Percentiles rank a stretch among this genome's conserved stretches.
These are phyloP conservation scores for Cecropterus lyciades DNA, from an alignment of 1,140 invertebrate genomes.

Conservation along the genomic window DNA sequence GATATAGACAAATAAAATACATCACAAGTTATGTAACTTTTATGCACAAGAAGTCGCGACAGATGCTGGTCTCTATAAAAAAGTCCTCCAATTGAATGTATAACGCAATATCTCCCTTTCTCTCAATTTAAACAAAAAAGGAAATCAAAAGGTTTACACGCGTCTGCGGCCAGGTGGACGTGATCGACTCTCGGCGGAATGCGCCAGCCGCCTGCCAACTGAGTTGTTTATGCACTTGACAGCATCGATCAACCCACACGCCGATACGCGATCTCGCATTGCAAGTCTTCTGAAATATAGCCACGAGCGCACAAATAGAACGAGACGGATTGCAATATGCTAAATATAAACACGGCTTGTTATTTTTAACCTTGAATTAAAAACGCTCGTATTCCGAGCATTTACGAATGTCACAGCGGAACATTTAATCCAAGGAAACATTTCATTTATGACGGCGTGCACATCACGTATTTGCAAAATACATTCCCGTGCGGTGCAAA, in stretches of 20 bases:
- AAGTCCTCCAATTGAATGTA: too few species aligned
- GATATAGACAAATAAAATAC: too few species aligned
- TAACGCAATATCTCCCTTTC: neutral
- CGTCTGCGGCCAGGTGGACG: slow-evolving; percentile 66
- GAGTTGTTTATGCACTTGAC: slow-evolving; percentile 60
- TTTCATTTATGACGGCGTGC: slow-evolving; percentile 28
- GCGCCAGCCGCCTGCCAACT: slow-evolving; percentile 55
- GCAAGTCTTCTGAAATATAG: slow-evolving; percentile 31
- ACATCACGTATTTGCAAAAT: slow-evolving; percentile 33
- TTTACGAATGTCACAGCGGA: slow-evolving; percentile 12
- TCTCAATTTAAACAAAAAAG: slow-evolving; percentile 23
- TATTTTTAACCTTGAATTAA: slow-evolving; percentile 25
- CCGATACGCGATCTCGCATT: slow-evolving; percentile 49
- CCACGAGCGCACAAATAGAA: slow-evolving; percentile 29
- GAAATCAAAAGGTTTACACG: slow-evolving; percentile 42
- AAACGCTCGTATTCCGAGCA: slow-evolving; percentile 2
- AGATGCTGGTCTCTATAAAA: too few species aligned
- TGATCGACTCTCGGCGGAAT: slow-evolving; percentile 52
- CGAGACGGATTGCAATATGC: slow-evolving; percentile 25
- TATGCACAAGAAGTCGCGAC: too few species aligned
- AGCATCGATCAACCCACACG: slow-evolving; percentile 54
- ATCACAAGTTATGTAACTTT: too few species aligned
- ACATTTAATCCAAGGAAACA: slow-evolving; percentile 25
- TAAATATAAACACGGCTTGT: slow-evolving; percentile 27
- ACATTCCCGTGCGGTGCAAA: slow-evolving; percentile 37